A percentile compares a stretch with the other conserved stretches of the same genome.
Conservation (phyloP, 2,113 vertebrate species). For the Rhadina sibilatrix region DNA sequence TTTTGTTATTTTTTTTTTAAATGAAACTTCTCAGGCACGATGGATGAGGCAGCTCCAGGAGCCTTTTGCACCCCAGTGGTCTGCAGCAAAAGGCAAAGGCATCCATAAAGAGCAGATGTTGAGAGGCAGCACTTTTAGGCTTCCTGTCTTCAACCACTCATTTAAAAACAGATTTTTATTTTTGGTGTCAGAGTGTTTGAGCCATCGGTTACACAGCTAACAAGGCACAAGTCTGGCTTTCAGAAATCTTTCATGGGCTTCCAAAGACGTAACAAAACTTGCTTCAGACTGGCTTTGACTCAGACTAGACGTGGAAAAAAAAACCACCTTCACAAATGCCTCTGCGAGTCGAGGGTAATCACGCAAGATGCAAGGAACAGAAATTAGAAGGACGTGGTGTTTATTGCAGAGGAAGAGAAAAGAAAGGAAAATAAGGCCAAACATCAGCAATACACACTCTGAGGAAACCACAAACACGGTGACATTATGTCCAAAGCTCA, state of each 20-base stretch:
- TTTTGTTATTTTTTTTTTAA: neutral
- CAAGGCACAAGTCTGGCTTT: neutral
- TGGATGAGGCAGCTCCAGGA: neutral
- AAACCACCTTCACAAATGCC: neutral
- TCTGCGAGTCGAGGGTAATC: neutral
- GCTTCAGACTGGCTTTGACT: neutral
- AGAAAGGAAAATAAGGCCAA: neutral
- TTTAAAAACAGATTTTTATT: neutral
- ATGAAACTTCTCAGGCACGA: neutral
- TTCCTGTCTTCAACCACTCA: neutral
- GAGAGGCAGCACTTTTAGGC: neutral
- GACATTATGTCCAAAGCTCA: neutral
- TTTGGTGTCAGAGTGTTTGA: neutral
- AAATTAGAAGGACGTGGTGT: neutral
- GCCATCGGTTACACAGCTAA: neutral
- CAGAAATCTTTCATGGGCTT: neutral
- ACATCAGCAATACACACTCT: neutral
- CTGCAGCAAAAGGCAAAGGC: neutral
- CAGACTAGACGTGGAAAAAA: neutral
- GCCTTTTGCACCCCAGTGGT: neutral
- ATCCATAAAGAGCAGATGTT: neutral
- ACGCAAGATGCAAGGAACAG: neutral
- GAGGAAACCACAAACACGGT: neutral
- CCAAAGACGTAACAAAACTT: neutral
- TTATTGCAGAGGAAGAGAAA: neutral